phyloP scores from a whole-genome alignment of 2,888 invertebrate species.

The Brachyopa scutellaris region DNA sequence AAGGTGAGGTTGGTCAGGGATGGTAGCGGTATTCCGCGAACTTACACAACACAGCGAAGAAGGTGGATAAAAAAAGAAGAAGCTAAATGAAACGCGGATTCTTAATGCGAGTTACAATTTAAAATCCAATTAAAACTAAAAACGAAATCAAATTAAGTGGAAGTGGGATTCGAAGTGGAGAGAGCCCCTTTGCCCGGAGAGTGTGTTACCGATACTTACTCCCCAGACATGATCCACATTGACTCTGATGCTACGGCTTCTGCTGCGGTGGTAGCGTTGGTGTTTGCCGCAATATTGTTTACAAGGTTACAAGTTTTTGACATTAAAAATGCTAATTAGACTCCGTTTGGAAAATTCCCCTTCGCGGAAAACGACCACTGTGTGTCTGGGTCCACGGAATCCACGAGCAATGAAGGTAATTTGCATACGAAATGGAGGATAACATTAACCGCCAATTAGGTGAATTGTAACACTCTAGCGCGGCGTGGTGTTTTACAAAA shows the following conservation, averaged over 20 bases:
- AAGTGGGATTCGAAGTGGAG: conserved; percentile 57
- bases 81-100: conserved; percentile 49
- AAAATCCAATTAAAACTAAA: conserved; percentile 73
- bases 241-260: conserved; percentile 46
- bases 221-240: conserved; percentile 69
- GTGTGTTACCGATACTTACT: conserved; percentile 63
- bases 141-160: conserved; percentile 72
- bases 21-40: conserved; percentile 28
- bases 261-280: conserved; percentile 29
- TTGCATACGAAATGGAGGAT: conserved; percentile 77
- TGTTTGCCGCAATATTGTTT: conserved; percentile 74
- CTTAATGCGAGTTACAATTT: conserved; percentile 71
- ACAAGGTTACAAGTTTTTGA: conserved; percentile 79
- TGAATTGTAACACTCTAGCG: conserved; percentile 80
- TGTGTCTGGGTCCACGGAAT: conserved; percentile 38
- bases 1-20: conserved; percentile 67
- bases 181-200: no score
- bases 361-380: conserved; percentile 31
- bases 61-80: conserved; percentile 28
- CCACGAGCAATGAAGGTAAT: conserved; percentile 71
- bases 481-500: conserved; percentile 70
- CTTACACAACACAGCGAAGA: conserved; percentile 1
- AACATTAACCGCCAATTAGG: conserved; percentile 82
- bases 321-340: conserved; percentile 81
- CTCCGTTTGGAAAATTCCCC: conserved; percentile 74